Evolutionary conservation across 2,113 vertebrate genomes (phyloP).

Genomic region (Thermophis baileyi): DNA sequence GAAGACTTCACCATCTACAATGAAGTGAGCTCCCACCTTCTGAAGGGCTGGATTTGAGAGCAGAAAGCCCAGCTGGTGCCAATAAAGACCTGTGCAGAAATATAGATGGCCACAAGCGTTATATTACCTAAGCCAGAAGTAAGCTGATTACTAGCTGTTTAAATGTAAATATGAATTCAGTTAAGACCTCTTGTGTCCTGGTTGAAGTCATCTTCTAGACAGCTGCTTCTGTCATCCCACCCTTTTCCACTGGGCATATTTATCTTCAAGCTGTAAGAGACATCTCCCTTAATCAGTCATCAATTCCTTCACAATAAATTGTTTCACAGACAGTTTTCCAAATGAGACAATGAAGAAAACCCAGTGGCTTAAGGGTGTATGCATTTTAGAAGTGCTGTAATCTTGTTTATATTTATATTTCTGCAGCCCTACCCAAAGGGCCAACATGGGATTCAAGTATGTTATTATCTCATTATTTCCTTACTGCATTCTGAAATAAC

Average conservation of each 20-base stretch:
- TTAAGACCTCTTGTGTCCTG: background rate
- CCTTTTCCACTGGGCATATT: background rate
- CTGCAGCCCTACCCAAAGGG: background rate
- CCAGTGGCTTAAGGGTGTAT: background rate
- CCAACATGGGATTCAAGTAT: background rate
- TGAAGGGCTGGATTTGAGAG: background rate
- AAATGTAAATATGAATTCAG: background rate
- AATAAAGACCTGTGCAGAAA: background rate
- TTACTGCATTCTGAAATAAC: background rate
- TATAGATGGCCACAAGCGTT: background rate
- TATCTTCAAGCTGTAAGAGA: background rate
- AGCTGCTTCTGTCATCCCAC: background rate
- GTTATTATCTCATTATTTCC: background rate
- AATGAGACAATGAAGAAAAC: background rate
- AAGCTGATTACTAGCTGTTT: background rate
- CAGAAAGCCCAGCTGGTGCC: background rate
- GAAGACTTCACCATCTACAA: background rate
- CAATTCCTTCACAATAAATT: background rate
- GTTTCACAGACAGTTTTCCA: background rate
- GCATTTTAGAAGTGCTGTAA: background rate
- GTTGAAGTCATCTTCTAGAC: background rate
- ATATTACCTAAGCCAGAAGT: background rate
- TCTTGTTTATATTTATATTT: background rate
- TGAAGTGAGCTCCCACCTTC: background rate
- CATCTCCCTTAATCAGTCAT: background rate